phyloP scores from a whole-genome alignment of 2,888 invertebrate genomes.

The Ophion slaviceki region DNA sequence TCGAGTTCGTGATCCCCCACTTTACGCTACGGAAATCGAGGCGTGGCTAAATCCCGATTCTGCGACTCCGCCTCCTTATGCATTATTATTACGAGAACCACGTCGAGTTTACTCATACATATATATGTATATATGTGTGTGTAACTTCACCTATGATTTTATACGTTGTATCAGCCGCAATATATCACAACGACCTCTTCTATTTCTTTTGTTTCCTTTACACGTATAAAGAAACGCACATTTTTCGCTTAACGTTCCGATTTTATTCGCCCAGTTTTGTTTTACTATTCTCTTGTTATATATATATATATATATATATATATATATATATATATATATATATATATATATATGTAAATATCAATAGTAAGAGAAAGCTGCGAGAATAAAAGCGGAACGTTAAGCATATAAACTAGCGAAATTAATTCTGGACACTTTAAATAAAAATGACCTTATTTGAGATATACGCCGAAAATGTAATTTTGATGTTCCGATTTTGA shows the following conservation, averaged over 20 bases:
- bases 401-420: no score
- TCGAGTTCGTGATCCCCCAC: conserved; percentile 69
- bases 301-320: no score
- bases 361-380: no score
- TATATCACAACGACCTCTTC: conserved; percentile 65
- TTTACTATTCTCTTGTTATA: not conserved
- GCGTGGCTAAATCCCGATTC: conserved; percentile 76
- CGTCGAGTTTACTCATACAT: conserved; percentile 30
- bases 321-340: no score
- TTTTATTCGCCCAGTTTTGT: conserved; percentile 24
- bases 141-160: conserved; percentile 80
- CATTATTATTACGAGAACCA: conserved; percentile 81
- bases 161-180: conserved; percentile 75
- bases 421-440: no score
- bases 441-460: no score
- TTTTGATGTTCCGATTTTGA: no score
- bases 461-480: no score
- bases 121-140: not conserved
- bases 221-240: conserved; percentile 8
- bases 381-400: no score
- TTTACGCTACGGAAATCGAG: conserved; percentile 67
- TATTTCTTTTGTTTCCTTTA: conserved; percentile 46
- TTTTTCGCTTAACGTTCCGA: conserved; percentile 19
- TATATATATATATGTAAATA: no score
- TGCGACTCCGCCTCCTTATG: conserved; percentile 81